Evolutionary conservation across 2,888 invertebrate species (phyloP), one percentile per base, ranked within the genome.

Genomic region (Nycteola revayana): DNA sequence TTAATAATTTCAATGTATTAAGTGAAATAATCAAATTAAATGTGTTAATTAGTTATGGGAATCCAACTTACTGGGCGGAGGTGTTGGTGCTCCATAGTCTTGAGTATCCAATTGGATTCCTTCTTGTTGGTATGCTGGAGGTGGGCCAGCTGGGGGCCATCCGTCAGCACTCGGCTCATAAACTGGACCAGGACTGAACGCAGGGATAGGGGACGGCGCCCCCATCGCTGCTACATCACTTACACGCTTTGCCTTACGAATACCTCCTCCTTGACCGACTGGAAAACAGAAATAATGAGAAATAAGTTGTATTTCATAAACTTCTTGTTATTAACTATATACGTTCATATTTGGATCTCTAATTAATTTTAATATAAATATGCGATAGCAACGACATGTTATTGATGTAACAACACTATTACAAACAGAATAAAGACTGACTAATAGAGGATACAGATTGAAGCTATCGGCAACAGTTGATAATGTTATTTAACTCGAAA

Each of bases 161-260:
- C 68, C 73, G 7, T 21, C 7, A 2, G 21, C 4, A 7, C 4
- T 7, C 7, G 77, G 61, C 17, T 53, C 65, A 33, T 63, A 83
- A 1, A 63, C 64, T 5, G 75, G 63, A 1, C 56, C 56, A 0
- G 80, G 75, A 36, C 47, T 70, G 43, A 64, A 86, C 1, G 66
- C 61, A 0, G 82, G 75, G 2, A 75, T 44, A 4, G 90, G 84
- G 0, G 85, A 74, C 7, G 90, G 88, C 2, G 71, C 88, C n/a
- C 92, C 94, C 91, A 94, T 90, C 0, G 93, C 91, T 36, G 91
- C 90, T 5, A 93, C 90, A 82, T 94, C 93, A 60, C 92, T 92
- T 7, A 94, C 93, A 28, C 93, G 84, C 72, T 93, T 93, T 1
- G 91, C 83, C 76, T 92, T 92, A 28, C 91, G 85, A 25, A 82